Conservation (phyloP, 30 jellyfish, hydroid and myxozoan genomes). For the Aurelia aurita region DNA sequence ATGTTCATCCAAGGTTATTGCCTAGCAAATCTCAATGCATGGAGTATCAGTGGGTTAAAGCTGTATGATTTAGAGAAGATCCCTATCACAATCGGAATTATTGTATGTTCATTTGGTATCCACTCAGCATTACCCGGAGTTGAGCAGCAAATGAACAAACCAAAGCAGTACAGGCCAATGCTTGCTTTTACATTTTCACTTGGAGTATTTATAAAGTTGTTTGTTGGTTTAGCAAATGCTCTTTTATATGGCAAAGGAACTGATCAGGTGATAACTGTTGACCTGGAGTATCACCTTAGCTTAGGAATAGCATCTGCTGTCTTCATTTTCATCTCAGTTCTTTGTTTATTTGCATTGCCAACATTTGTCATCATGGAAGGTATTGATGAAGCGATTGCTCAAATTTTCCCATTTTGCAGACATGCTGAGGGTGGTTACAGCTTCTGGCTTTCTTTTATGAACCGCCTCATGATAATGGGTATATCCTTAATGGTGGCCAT, state of each 20-base stretch:
- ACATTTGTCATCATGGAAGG: conserved; percentile 92
- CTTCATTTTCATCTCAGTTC: conserved; percentile 79
- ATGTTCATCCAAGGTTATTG: conserved; percentile 74
- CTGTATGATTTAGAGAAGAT: conserved; percentile 50
- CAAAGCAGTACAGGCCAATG: conserved; percentile 74
- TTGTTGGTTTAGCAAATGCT: conserved; percentile 85
- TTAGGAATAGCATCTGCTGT: conserved; percentile 85
- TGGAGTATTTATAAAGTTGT: conserved; percentile 46
- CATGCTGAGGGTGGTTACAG: conserved; percentile 13
- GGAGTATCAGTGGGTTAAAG: conserved; percentile 61
- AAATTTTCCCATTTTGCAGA: conserved; percentile 51
- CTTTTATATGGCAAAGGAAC: conserved; percentile 74
- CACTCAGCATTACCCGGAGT: conserved; percentile 96
- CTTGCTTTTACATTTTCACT: conserved; percentile 64
- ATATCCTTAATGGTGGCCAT: conserved; percentile 74
- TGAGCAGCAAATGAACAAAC: conserved; percentile 93
- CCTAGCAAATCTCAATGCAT: conserved; percentile 52
- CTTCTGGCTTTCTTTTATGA: conserved; percentile 39
- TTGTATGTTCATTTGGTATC: conserved; percentile 82
- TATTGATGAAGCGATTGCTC: conserved; percentile 68
- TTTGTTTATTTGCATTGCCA: conserved; percentile 87
- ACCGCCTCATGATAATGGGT: conserved; percentile 65
- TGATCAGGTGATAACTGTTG: conserved; percentile 86
- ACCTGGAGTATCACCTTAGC: conserved; percentile 68
- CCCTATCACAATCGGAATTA: conserved; percentile 86